Evolutionary conservation across 2,113 vertebrate species (phyloP).

Genomic region (Notarius lentiginosus): DNA sequence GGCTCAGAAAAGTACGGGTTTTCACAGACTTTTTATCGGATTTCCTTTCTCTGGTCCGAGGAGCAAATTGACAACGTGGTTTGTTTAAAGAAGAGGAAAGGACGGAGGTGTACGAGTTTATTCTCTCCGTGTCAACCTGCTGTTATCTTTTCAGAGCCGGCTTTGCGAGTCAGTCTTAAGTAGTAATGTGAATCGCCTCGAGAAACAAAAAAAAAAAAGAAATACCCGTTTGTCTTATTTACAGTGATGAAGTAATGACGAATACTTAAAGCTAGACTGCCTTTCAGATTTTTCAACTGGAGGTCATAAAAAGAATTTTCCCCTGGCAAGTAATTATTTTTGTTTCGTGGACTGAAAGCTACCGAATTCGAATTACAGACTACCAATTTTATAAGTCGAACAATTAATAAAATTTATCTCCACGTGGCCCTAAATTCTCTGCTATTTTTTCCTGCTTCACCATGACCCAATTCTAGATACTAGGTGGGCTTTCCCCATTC

Average conservation of each 20-base stretch:
- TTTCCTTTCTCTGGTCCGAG: not conserved
- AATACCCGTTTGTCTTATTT: not conserved
- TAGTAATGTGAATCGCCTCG: not conserved
- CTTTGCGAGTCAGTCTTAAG: not conserved
- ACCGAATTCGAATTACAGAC: no score
- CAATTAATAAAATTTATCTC: no score
- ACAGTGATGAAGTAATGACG: not conserved
- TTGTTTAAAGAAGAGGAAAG: not conserved
- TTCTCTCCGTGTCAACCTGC: not conserved
- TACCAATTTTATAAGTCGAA: no score
- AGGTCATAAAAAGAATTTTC: no score
- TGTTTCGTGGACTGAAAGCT: no score
- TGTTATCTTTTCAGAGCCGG: no score
- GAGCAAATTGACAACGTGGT: not conserved
- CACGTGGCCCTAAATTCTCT: no score
- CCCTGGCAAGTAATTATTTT: no score
- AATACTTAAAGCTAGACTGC: not conserved
- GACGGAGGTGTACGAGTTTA: not conserved
- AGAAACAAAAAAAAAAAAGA: not conserved
- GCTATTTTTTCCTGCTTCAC: no score
- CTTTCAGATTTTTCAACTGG: no score
- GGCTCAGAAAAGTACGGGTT: not conserved
- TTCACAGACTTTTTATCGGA: not conserved
- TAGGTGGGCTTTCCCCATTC: no score
- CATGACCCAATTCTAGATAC: no score